phyloP scores from a whole-genome alignment of 2,888 invertebrate species.

The Dryomyza anilis region DNA sequence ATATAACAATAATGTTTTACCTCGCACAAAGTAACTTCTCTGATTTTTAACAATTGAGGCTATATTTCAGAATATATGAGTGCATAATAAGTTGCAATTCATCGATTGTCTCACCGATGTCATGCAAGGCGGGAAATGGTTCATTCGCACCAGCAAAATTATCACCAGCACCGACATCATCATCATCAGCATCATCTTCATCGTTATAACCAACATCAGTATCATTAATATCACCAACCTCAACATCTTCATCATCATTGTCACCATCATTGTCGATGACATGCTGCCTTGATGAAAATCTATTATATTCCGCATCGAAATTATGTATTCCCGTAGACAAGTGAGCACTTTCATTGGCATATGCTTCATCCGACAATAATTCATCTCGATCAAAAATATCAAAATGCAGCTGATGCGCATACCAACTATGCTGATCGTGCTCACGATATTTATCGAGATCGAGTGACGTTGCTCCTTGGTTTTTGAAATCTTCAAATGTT shows the following conservation, averaged over 20 bases:
- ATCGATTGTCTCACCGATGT: slow-evolving; percentile 61
- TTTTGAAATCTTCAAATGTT: neutral
- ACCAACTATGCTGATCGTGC: no score
- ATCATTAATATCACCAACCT: no score
- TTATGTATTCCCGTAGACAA: no score
- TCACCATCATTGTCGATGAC: neutral
- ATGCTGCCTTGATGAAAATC: no score
- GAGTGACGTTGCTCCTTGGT: neutral
- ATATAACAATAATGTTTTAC: neutral
- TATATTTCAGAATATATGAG: slow-evolving; percentile 60
- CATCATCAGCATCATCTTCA: slow-evolving; percentile 46
- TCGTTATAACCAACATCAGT: neutral
- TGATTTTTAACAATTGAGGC: slow-evolving; percentile 50
- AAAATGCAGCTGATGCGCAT: neutral
- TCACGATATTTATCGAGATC: neutral
- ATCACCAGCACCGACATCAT: slow-evolving; percentile 37
- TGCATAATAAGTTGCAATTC: slow-evolving; percentile 60
- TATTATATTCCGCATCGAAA: no score
- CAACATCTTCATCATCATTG: neutral
- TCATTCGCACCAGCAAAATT: neutral
- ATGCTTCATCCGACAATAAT: no score
- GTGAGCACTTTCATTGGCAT: no score
- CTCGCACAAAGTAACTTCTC: neutral
- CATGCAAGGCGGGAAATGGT: slow-evolving; percentile 55
- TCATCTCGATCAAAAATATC: no score